These are phyloP conservation scores for Caenorhabditis sinica DNA, from an alignment of 2,888 invertebrate species.

Conservation along the genomic window DNA sequence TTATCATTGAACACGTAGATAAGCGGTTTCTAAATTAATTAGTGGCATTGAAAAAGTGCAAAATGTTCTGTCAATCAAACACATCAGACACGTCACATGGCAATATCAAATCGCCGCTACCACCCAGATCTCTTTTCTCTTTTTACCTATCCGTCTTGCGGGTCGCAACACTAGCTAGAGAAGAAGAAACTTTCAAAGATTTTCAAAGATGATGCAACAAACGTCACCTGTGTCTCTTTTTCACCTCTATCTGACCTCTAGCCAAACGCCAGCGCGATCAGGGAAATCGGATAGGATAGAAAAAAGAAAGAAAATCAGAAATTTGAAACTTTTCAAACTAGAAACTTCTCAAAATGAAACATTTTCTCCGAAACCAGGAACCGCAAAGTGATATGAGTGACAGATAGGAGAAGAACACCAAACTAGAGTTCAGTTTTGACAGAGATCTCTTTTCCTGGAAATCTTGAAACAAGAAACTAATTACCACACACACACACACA, in stretches of 20 bases:
- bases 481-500: too few relatives aligned
- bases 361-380: neutral
- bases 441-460: neutral
- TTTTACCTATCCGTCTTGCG: constrained; percentile 38
- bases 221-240: constrained; percentile 43
- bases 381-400: constrained; percentile 12
- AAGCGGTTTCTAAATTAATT: neutral
- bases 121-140: constrained; percentile 24
- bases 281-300: constrained; percentile 53
- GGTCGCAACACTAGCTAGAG: neutral
- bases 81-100: constrained; percentile 48
- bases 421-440: constrained; percentile 9
- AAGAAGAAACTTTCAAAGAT: constrained; percentile 51
- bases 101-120: neutral
- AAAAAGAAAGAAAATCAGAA: constrained; percentile 16
- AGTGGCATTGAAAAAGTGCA: constrained; percentile 29
- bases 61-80: constrained; percentile 40
- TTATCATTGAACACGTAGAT: neutral
- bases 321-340: constrained; percentile 39
- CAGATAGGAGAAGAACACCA: neutral
- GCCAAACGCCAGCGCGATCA: constrained; percentile 11
- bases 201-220: constrained; percentile 60
- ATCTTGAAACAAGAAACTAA: neutral
- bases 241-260: constrained; percentile 39
- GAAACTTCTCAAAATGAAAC: constrained; percentile 32